Evolutionary conservation across 30 jellyfish, hydroid and myxozoan species (phyloP).

Genomic region (Aurelia aurita): DNA sequence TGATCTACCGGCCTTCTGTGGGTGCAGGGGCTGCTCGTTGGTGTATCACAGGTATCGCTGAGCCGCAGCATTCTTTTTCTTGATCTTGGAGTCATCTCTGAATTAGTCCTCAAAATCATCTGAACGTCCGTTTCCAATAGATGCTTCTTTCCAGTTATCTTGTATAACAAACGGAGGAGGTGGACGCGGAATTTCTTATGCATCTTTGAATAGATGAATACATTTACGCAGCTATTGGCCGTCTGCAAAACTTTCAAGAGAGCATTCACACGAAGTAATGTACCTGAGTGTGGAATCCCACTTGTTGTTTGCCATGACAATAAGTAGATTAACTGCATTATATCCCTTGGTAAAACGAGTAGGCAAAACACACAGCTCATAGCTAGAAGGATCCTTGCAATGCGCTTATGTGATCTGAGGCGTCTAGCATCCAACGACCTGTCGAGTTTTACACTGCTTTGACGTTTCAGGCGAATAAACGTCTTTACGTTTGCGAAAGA

Average conservation of each 20-base stretch:
- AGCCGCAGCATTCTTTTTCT: constrained; percentile 8
- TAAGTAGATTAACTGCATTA: constrained; percentile 63
- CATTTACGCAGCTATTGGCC: constrained; percentile 93
- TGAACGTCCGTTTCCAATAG: neutral
- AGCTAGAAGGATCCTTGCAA: constrained; percentile 76
- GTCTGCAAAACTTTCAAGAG: constrained; percentile 82
- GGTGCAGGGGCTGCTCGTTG: constrained; percentile 31
- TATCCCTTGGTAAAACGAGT: constrained; percentile 89
- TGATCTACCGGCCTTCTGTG: neutral
- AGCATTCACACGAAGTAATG: constrained; percentile 57
- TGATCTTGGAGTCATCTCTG: constrained; percentile 22
- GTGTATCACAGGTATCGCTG: constrained; percentile 19
- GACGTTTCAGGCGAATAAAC: constrained; percentile 28
- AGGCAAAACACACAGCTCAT: constrained; percentile 80
- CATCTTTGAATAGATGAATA: constrained; percentile 87
- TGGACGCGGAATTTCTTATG: constrained; percentile 68
- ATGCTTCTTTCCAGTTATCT: constrained; percentile 1
- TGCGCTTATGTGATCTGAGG: constrained; percentile 49
- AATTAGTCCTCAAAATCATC: neutral
- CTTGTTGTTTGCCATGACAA: constrained; percentile 79
- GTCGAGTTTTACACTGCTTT: constrained; percentile 33
- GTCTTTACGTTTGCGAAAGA: constrained; percentile 72
- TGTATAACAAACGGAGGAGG: constrained; percentile 16
- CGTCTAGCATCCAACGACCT: constrained; percentile 56
- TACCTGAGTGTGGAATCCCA: constrained; percentile 48